These are phyloP conservation scores for Actias luna DNA, from an alignment of 2,888 invertebrate species.

Conservation along the genomic window DNA sequence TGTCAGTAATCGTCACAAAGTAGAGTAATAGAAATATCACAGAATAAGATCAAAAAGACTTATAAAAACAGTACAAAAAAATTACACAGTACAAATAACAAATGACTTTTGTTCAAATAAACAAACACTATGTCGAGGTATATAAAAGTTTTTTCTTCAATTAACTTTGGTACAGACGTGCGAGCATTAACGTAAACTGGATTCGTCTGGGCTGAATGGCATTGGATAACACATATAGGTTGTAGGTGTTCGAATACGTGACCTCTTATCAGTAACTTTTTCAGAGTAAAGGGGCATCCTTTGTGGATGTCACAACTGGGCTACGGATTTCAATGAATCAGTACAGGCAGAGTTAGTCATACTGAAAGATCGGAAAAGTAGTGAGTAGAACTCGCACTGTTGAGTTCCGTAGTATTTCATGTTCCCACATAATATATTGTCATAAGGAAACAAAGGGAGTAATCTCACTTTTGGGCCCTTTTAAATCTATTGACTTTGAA, in stretches of 20 bases:
- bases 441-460: too few relatives aligned
- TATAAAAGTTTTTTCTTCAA: constrained; percentile 11
- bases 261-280: constrained; percentile 62
- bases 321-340: constrained; percentile 33
- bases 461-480: too few relatives aligned
- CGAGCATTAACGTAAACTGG: constrained; percentile 43
- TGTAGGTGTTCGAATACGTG: constrained; percentile 39
- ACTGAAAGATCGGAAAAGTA: neutral
- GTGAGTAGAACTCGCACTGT: too few relatives aligned
- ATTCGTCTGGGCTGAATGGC: constrained; percentile 48
- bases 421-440: too few relatives aligned
- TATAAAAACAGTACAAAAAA: constrained; percentile 32
- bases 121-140: constrained; percentile 15
- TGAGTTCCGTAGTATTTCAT: too few relatives aligned
- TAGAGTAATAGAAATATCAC: constrained; percentile 19
- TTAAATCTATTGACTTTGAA: too few relatives aligned
- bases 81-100: too few relatives aligned
- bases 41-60: neutral
- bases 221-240: constrained; percentile 35
- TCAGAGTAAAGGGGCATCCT: constrained; percentile 30
- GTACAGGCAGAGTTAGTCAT: constrained; percentile 25
- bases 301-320: constrained; percentile 23
- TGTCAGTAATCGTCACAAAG: constrained; percentile 30
- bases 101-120: constrained; percentile 28
- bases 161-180: constrained; percentile 45